Conservation (phyloP, 2,888 invertebrate genomes). For the Phoenoteleia sp. region DNA sequence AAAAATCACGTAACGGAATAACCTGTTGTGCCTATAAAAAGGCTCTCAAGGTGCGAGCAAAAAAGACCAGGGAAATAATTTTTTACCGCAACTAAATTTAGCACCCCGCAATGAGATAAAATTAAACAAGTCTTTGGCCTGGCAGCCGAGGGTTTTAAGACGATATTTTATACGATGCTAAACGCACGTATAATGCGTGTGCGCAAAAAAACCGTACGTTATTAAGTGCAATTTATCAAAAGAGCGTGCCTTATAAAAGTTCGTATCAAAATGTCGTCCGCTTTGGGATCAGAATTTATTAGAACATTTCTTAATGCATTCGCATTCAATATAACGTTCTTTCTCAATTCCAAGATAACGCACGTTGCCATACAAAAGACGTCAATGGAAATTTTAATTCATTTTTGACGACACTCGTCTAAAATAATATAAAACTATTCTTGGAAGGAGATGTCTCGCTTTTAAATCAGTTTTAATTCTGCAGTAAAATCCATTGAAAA, state of each 20-base stretch:
- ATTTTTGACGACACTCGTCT: background rate
- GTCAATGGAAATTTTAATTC: background rate
- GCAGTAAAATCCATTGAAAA: background rate
- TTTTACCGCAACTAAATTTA: conserved; percentile 30
- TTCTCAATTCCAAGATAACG: background rate
- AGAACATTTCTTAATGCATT: conserved; percentile 37
- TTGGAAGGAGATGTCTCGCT: background rate
- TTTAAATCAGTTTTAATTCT: background rate
- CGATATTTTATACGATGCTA: conserved; percentile 40
- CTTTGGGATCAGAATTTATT: conserved; percentile 32
- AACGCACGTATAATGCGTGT: conserved; percentile 2
- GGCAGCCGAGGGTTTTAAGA: conserved; percentile 17
- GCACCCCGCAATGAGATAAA: conserved; percentile 11
- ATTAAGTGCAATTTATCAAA: conserved; percentile 38
- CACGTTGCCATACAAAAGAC: background rate
- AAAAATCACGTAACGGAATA: conserved; percentile 77
- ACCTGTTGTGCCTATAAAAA: conserved; percentile 78
- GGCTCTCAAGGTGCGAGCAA: background rate
- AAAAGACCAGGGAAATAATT: conserved; percentile 37
- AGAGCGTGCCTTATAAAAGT: conserved; percentile 24
- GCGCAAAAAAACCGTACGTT: conserved; percentile 30
- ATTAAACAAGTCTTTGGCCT: conserved; percentile 36
- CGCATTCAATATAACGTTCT: conserved; percentile 14
- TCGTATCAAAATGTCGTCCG: conserved; percentile 35
- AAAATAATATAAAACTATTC: background rate